These are phyloP conservation scores for Ischnura elegans DNA, from an alignment of 2,888 invertebrate species.

Conservation along the genomic window DNA sequence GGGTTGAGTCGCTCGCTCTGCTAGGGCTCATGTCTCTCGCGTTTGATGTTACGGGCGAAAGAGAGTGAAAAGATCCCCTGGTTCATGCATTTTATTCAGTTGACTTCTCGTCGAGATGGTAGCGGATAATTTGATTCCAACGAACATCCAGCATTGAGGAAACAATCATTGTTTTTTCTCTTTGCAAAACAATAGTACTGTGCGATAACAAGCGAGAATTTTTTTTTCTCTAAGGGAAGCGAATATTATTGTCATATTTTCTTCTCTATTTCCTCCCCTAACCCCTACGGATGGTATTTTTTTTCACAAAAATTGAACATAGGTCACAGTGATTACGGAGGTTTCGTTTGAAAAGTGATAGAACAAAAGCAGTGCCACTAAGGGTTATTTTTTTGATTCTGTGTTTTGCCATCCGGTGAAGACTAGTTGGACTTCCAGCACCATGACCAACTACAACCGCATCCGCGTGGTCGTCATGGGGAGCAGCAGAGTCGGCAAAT, in stretches of 20 bases:
- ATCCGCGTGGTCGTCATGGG: slow-evolving; percentile 90
- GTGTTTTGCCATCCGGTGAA: slow-evolving; percentile 23
- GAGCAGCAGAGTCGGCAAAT: slow-evolving; percentile 88
- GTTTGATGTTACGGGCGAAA: background rate
- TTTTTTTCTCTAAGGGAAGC: too few species aligned
- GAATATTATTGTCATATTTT: too few species aligned
- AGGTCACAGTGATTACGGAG: background rate
- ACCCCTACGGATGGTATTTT: background rate
- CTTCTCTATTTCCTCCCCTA: too few species aligned
- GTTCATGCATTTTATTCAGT: background rate
- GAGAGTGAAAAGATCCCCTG: background rate
- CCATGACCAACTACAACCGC: slow-evolving; percentile 88
- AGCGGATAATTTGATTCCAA: background rate
- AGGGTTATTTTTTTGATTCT: slow-evolving; percentile 9
- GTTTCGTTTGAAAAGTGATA: background rate
- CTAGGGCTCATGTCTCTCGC: background rate
- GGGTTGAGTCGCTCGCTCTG: slow-evolving; percentile 1
- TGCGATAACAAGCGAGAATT: too few species aligned
- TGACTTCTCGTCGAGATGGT: background rate
- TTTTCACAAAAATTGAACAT: background rate
- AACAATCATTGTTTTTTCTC: background rate
- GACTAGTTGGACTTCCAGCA: slow-evolving; percentile 13
- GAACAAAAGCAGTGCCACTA: background rate
- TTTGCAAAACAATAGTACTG: background rate
- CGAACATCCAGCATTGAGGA: slow-evolving; percentile 11